Evolutionary conservation across 2,797 vertebrate genomes (phyloP), one percentile per base, ranked within the genome.

Genomic region (Macroramphosus scolopax): DNA sequence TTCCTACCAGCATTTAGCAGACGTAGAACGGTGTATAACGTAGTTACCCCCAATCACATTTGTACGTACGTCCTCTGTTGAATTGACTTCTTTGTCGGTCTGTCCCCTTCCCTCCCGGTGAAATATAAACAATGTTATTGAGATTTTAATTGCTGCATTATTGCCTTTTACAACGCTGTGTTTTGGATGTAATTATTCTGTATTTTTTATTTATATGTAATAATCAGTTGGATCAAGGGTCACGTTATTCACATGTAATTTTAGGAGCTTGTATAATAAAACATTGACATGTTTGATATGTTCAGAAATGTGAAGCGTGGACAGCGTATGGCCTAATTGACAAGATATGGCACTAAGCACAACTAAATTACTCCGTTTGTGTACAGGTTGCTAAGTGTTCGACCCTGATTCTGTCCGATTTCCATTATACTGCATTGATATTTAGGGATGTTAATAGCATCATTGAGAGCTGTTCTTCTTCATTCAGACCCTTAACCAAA

Each of bases 101-200:
- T 72, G 60, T 78, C 69, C 80, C 77, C 65, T 70, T 59, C 68
- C 48, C 73, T 59, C 81, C 78, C 51, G 11, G 80, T 70, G 38
- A 82, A 86, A 84, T 86, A 82, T 86, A 87, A 83, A 89, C 78
- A 63, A 81, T 81, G 78, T 85, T 83, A 84, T 72, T 66, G 72
- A 87, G 66, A 83, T 87, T 87, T 89, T 82, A 88, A 88, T 89
- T 88, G 88, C 88, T 89, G 86, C 85, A 87, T 89, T 87, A 85
- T 89, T 90, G 89, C 86, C 85, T 90, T 90, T 91, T 90, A 86
- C 83, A 88, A 90, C 82, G 86, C 86, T 89, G 89, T 90, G 87
- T 90, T 89, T 89, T 90, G 86, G 89, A 88, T 89, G 88, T 89
- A 85, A 89, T 87, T 87, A 89, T 85, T 87, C 77, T 81, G 82